Conservation (phyloP, 2,797 vertebrate genomes). For the Malacoraja senta region DNA sequence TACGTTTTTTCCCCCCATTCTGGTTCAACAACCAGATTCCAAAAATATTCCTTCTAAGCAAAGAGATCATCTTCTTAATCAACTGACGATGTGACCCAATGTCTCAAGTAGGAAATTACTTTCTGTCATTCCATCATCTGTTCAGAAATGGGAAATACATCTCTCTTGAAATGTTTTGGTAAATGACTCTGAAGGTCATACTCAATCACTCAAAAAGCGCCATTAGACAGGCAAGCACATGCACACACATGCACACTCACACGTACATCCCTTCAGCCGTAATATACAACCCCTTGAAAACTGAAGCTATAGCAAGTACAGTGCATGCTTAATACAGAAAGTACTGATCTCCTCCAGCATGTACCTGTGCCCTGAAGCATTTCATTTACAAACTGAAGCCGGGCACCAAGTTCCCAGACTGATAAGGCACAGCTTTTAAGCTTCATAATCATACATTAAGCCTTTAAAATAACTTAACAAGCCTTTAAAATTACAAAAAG, state of each 20-base stretch:
- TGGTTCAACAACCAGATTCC: neutral
- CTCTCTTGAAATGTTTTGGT: neutral
- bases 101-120: constrained; percentile 11
- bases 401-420: neutral
- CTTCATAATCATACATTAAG: constrained; percentile 28
- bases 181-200: neutral
- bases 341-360: neutral
- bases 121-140: neutral
- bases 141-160: neutral
- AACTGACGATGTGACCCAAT: constrained; percentile 20
- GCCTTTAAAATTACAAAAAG: neutral
- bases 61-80: neutral
- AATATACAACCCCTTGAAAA: neutral
- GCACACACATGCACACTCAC: too few species aligned
- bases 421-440: constrained; percentile 19
- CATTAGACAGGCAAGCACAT: neutral
- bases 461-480: constrained; percentile 18
- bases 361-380: constrained; percentile 27
- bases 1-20: neutral
- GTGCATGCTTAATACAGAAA: neutral
- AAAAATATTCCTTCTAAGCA: neutral
- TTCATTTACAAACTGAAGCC: constrained; percentile 24
- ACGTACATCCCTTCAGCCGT: too few species aligned
- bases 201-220: neutral
- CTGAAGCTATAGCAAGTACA: neutral